Percentiles rank a stretch among this genome's conserved stretches.
Conservation (phyloP, 2,888 invertebrate species). For the Heliconius cydno region DNA sequence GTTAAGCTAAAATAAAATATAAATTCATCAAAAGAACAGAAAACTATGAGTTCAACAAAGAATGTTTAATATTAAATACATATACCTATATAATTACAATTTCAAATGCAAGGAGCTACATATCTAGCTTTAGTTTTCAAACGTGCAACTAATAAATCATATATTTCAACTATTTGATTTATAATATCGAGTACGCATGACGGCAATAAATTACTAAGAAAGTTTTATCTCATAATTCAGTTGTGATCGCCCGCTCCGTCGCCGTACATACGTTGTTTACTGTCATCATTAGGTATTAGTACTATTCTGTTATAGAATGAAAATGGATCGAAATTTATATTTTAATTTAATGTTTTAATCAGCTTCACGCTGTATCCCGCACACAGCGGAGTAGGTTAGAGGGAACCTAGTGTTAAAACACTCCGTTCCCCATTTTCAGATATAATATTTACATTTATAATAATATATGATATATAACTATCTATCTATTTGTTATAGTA, state of each 20-base stretch:
- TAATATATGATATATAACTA: too few relatives aligned
- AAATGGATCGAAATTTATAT: neutral
- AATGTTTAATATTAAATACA: too few relatives aligned
- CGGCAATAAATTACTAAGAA: conserved; percentile 45
- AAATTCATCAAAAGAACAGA: too few relatives aligned
- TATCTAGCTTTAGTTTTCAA: conserved; percentile 27
- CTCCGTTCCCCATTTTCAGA: too few relatives aligned
- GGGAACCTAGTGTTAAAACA: too few relatives aligned
- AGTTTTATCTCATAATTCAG: conserved; percentile 45
- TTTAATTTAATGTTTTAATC: too few relatives aligned
- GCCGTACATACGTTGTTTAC: conserved; percentile 47
- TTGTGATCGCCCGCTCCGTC: conserved; percentile 39
- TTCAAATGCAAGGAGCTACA: conserved; percentile 13
- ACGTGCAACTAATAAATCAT: conserved; percentile 42
- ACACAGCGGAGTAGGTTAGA: too few relatives aligned
- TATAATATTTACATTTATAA: neutral
- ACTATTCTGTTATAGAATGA: neutral
- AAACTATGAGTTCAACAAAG: too few relatives aligned
- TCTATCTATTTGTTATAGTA: neutral
- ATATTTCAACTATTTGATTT: conserved; percentile 44
- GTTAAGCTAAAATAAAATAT: too few relatives aligned
- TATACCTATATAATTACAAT: neutral
- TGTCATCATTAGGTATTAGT: conserved; percentile 29
- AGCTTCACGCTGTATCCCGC: too few relatives aligned
- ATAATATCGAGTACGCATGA: conserved; percentile 39